Evolutionary conservation across 35 echinoderm and acorn worm genomes (phyloP).

Genomic region (Holothuria glaberrima): DNA sequence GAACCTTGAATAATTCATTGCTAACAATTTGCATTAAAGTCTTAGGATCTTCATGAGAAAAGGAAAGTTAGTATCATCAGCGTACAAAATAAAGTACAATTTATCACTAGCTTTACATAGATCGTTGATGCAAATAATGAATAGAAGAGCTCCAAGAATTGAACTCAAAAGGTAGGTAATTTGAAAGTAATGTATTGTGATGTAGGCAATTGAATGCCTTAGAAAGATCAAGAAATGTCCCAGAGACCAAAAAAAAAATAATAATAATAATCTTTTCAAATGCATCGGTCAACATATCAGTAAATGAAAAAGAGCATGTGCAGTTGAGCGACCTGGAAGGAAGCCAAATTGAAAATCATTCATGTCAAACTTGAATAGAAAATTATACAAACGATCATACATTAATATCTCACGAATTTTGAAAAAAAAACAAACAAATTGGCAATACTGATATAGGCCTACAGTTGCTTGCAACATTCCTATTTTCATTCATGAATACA

Average conservation of each 20-base stretch:
- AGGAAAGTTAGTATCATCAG: constrained; percentile 14
- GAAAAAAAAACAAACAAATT: background rate
- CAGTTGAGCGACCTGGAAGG: constrained; percentile 2
- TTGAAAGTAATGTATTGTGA: background rate
- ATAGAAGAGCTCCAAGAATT: background rate
- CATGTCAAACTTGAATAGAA: constrained; percentile 12
- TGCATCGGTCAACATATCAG: constrained; percentile 14
- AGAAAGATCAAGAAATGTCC: background rate
- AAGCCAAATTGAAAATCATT: constrained; percentile 24
- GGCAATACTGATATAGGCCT: constrained; percentile 9
- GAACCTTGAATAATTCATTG: constrained; percentile 31
- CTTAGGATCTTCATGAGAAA: constrained; percentile 15
- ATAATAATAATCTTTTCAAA: constrained; percentile 30
- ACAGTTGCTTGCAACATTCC: background rate
- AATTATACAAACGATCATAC: constrained; percentile 2
- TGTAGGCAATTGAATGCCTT: too few relatives aligned
- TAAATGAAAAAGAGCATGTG: constrained; percentile 41
- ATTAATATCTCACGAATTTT: background rate
- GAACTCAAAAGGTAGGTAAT: constrained; percentile 19
- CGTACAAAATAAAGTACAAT: background rate
- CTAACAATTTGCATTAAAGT: constrained; percentile 38
- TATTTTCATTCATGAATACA: background rate
- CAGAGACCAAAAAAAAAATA: constrained; percentile 12
- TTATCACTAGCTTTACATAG: constrained; percentile 32
- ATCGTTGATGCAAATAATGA: constrained; percentile 13